phyloP scores from a whole-genome alignment of 1,140 invertebrate species.

The Nylanderia fulva region DNA sequence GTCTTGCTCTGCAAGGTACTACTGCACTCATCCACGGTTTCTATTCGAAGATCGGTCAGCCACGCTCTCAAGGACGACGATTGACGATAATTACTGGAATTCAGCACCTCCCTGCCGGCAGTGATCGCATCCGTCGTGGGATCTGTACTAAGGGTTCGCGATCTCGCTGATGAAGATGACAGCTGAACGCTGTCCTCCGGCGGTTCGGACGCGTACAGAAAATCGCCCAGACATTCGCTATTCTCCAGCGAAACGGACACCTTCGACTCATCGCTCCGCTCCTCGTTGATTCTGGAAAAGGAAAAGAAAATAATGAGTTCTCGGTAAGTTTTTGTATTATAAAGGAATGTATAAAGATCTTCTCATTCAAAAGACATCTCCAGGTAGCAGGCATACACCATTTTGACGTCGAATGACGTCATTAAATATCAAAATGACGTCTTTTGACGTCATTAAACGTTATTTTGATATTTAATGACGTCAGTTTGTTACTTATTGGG shows the following conservation, averaged over 20 bases:
- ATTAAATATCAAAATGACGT: too few relatives aligned
- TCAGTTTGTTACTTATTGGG: too few relatives aligned
- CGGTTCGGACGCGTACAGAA: conserved; percentile 78
- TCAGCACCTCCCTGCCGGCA: conserved; percentile 28
- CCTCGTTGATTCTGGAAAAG: conserved; percentile 73
- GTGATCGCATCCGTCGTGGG: not conserved
- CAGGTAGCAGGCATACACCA: too few relatives aligned
- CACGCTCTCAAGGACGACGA: conserved; percentile 76
- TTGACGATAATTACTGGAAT: conserved; percentile 58
- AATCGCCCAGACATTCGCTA: conserved; percentile 77
- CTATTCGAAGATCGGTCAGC: conserved; percentile 75
- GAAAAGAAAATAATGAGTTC: not conserved
- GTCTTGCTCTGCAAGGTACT: conserved; percentile 80
- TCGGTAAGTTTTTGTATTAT: conserved; percentile 18
- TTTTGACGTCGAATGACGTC: too few relatives aligned
- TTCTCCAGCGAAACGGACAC: conserved; percentile 52
- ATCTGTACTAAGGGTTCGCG: conserved; percentile 3
- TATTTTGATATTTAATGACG: too few relatives aligned
- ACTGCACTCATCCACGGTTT: conserved; percentile 77
- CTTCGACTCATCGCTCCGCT: conserved; percentile 56
- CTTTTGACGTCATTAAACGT: too few relatives aligned
- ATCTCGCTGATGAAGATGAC: conserved; percentile 16
- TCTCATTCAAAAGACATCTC: too few relatives aligned
- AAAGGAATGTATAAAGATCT: too few relatives aligned
- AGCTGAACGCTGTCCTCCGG: conserved; percentile 71